A percentile compares a stretch with the other conserved stretches of the same genome.
Conservation (phyloP, 2,797 vertebrate species). For the Oreochromis grahami region DNA sequence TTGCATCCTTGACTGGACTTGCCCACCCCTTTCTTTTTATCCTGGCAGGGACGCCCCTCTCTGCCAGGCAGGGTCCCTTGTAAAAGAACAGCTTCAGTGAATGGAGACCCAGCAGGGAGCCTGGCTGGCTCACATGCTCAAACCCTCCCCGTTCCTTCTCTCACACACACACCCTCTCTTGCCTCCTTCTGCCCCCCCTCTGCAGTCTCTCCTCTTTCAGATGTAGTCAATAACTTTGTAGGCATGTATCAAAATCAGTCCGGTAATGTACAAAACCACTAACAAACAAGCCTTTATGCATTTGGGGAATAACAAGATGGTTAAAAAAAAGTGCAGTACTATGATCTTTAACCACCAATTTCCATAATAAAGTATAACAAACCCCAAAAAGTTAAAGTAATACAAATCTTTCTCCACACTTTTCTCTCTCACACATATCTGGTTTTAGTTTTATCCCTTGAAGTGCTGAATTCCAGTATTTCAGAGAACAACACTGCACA, state of each 20-base stretch:
- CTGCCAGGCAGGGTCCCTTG: constrained; percentile 70
- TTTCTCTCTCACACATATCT: constrained; percentile 46
- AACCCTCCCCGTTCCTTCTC: constrained; percentile 20
- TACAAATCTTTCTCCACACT: neutral
- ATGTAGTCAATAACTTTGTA: constrained; percentile 12
- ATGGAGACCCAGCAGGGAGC: constrained; percentile 69
- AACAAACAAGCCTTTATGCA: neutral
- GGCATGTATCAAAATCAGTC: neutral
- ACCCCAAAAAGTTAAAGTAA: constrained; percentile 1
- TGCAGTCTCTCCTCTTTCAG: neutral
- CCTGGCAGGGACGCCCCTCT: constrained; percentile 54
- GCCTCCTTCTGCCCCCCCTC: neutral
- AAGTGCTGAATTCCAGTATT: constrained; percentile 60
- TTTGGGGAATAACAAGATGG: constrained; percentile 2
- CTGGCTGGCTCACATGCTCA: constrained; percentile 41
- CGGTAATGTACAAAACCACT: neutral
- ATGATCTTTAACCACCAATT: constrained; percentile 11
- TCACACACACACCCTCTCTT: constrained; percentile 1
- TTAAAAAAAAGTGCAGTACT: neutral
- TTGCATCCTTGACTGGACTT: constrained; percentile 54
- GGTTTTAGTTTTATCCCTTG: constrained; percentile 67
- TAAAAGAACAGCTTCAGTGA: constrained; percentile 78
- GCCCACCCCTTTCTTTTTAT: constrained; percentile 50
- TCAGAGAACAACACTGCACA: constrained; percentile 57
- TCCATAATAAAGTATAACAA: constrained; percentile 16